These are phyloP conservation scores for Clarias gariepinus DNA, from an alignment of 2,113 vertebrate genomes.

Conservation along the genomic window DNA sequence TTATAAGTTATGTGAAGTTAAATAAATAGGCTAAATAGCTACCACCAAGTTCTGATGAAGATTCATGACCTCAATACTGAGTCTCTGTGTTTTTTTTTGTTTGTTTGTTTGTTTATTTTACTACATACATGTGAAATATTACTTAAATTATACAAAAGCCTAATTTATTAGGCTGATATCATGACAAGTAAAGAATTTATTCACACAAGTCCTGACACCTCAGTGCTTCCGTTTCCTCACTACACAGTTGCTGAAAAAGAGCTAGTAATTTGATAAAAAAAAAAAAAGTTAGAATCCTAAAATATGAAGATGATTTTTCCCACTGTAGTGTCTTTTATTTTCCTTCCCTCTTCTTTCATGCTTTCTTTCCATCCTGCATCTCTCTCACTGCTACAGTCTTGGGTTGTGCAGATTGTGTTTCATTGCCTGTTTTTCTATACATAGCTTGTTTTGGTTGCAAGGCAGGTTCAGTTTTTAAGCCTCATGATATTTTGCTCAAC, in stretches of 20 bases:
- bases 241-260: not conserved
- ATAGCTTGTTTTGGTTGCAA: constrained; percentile 69
- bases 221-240: not conserved
- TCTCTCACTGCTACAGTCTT: constrained; percentile 4
- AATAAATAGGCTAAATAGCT: not conserved
- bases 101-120: not conserved
- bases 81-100: not conserved
- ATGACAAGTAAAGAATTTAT: not conserved
- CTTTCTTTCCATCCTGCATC: constrained; percentile 22
- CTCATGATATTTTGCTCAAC: constrained; percentile 74
- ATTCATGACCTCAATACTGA: not conserved
- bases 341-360: constrained; percentile 53
- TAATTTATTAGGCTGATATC: not conserved
- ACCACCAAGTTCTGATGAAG: not conserved
- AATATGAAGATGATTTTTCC: not conserved
- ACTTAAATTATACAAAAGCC: not conserved
- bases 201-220: not conserved
- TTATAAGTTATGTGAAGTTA: not conserved
- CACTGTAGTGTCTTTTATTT: not conserved
- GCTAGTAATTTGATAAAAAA: not conserved
- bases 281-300: not conserved
- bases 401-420: constrained; percentile 55
- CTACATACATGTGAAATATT: not conserved
- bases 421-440: constrained; percentile 71
- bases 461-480: constrained; percentile 69